Evolutionary conservation across 2,113 vertebrate genomes (phyloP).

Genomic region (Turnix velox): DNA sequence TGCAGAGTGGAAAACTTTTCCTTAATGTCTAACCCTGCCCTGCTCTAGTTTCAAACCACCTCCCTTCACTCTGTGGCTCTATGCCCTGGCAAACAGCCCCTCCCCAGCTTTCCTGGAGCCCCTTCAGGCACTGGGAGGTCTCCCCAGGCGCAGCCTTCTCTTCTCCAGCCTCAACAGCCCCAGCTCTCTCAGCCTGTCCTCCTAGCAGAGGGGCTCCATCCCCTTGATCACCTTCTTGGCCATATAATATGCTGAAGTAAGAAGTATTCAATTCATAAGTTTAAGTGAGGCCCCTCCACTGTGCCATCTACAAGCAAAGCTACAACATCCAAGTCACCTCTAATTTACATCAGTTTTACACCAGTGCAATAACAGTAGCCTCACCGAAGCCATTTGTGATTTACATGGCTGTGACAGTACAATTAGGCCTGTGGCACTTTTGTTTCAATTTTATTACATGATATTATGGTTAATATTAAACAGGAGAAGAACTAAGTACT

Average conservation of each 20-base stretch:
- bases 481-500: constrained; percentile 3
- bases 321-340: constrained; percentile 8
- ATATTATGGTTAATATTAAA: constrained; percentile 59
- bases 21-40: too few species aligned
- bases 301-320: constrained; percentile 4
- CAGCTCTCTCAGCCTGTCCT: too few species aligned
- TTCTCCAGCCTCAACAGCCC: too few species aligned
- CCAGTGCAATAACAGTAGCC: constrained; percentile 36
- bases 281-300: constrained; percentile 3
- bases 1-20: too few species aligned
- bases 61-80: too few species aligned
- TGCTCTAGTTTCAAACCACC: too few species aligned
- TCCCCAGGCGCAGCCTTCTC: too few species aligned
- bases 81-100: too few species aligned
- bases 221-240: too few species aligned
- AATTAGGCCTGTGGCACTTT: constrained; percentile 62
- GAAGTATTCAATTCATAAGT: background rate
- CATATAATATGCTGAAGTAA: background rate
- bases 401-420: constrained; percentile 58
- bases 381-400: constrained; percentile 51
- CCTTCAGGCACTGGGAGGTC: too few species aligned
- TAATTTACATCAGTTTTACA: constrained; percentile 56
- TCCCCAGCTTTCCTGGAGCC: too few species aligned
- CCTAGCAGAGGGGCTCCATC: too few species aligned
- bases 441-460: constrained; percentile 55